Evolutionary conservation across 2,797 vertebrate species (phyloP).

Genomic region (Anomalospiza imberbis): DNA sequence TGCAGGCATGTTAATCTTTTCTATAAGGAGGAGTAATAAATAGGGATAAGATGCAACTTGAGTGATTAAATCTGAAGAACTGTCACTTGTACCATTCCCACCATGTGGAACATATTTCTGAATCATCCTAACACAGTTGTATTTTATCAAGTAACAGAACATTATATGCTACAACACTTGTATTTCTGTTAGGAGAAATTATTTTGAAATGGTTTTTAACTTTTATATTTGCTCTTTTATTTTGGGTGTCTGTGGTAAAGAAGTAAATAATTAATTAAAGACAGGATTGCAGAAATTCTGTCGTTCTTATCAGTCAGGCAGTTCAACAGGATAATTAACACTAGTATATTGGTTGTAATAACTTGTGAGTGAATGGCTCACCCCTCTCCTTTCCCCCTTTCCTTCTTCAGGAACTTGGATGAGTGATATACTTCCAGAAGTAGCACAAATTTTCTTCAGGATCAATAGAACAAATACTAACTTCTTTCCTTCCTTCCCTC

Average conservation of each 20-base stretch:
- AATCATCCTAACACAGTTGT: neutral
- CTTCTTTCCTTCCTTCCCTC: neutral
- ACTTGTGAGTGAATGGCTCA: neutral
- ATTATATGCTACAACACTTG: neutral
- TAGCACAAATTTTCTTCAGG: neutral
- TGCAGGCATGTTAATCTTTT: neutral
- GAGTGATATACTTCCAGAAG: neutral
- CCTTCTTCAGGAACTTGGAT: neutral
- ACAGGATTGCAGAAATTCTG: neutral
- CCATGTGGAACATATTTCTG: accelerated
- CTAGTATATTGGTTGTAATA: neutral
- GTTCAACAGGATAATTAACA: neutral
- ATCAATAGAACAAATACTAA: neutral
- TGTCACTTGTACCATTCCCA: neutral
- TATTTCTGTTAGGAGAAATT: neutral
- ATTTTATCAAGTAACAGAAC: neutral
- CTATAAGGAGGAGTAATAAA: neutral
- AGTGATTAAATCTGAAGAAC: neutral
- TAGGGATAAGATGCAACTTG: neutral
- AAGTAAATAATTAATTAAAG: neutral
- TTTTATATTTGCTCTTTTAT: neutral
- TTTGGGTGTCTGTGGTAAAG: neutral
- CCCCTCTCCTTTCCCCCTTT: neutral
- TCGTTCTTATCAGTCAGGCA: neutral
- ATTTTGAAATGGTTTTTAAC: neutral